Evolutionary conservation across 2,888 invertebrate species (phyloP), one percentile per base, ranked within the genome.

Genomic region (Temnothorax unifasciatus): DNA sequence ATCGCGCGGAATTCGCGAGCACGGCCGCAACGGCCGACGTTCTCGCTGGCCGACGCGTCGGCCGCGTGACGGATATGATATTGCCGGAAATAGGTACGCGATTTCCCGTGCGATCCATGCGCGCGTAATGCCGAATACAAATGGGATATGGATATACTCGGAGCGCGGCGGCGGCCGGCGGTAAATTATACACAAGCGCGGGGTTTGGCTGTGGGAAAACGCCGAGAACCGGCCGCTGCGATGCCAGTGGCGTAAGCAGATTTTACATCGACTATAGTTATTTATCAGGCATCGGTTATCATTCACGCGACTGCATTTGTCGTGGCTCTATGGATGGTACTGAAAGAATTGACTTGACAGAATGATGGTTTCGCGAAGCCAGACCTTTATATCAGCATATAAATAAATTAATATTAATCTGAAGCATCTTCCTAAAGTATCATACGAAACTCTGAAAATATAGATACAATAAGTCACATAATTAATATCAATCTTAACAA

Each of bases 1-100:
- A 79, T 79, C 69, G 79, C 77, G 63, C 59, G 54, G 83, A 69
- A 83, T 79, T 61, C 50, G 59, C 69, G 34, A 34, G 21, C 47
- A 34, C 57, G n/a, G 52, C 52, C 34, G 57, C 38, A 47, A 21
- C 57, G 69, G 44, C 57, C 79, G 69, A 69, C 54, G 68, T 52
- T 74, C 25, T 34, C 83, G 79, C 75, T 82, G 59, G 87, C 84
- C 85, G 87, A 85, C 88, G 85, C 85, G 87, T 86, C 88, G 85
- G 86, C 64, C 82, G 85, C 75, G 86, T 91, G 93, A 92, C 92
- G 93, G 93, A 93, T 93, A 93, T 92, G 93, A 92, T 93, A 92
- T 92, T 91, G 89, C 92, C 92, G 93, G 93, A 93, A 93, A 93
- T 93, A 92, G 92, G 91, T 89, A 91, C 87, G 92, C 90, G 93